Conservation (phyloP, 2,888 invertebrate genomes). For the Leucoma salicis region DNA sequence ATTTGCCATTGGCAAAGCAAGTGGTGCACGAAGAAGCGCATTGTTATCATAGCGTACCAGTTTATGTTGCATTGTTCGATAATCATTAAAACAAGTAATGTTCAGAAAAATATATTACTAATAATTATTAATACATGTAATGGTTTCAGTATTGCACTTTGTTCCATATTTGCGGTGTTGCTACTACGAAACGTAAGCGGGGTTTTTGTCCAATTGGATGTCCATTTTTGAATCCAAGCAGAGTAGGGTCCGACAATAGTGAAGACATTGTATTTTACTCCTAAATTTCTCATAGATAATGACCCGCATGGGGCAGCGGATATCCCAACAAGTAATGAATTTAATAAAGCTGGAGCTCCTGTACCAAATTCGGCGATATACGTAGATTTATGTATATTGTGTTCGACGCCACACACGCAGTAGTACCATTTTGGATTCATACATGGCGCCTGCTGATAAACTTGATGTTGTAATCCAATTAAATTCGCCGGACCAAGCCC, state of each 20-base stretch:
- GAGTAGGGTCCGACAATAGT: slow-evolving; percentile 57
- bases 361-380: slow-evolving; percentile 50
- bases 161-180: slow-evolving; percentile 1
- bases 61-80: slow-evolving; percentile 2
- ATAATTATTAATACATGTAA: slow-evolving; percentile 33
- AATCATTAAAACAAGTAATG: slow-evolving; percentile 15
- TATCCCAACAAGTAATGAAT: slow-evolving; percentile 48
- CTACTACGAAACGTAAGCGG: slow-evolving; percentile 4
- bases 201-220: slow-evolving; percentile 1
- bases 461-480: slow-evolving; percentile 46
- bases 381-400: slow-evolving; percentile 24
- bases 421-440: slow-evolving; percentile 62
- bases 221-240: slow-evolving; percentile 53
- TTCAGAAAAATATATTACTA: slow-evolving; percentile 35
- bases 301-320: slow-evolving; percentile 46
- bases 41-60: neutral
- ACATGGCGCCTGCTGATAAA: slow-evolving; percentile 52
- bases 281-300: slow-evolving; percentile 28
- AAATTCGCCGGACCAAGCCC: slow-evolving; percentile 25
- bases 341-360: slow-evolving; percentile 55
- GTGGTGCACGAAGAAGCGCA: neutral
- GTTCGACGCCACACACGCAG: slow-evolving; percentile 59
- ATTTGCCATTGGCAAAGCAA: slow-evolving; percentile 44
- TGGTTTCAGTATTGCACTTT: slow-evolving; percentile 9
- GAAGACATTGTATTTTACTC: slow-evolving; percentile 53